Evolutionary conservation across 2,888 invertebrate species (phyloP).

Genomic region (Dasysyrphus tricinctus): DNA sequence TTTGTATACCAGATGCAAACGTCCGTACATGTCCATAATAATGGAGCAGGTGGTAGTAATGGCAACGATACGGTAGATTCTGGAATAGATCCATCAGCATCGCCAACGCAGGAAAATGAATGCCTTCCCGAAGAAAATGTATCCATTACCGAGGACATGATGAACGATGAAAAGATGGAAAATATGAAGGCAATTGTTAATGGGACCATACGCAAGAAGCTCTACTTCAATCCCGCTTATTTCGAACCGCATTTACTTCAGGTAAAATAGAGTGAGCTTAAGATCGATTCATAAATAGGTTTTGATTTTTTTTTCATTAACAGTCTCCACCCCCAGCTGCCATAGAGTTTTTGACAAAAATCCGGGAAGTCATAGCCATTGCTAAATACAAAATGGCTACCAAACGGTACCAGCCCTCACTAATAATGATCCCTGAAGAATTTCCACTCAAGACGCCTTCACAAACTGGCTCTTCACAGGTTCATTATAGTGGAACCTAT

Average conservation of each 20-base stretch:
- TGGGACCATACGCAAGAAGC: constrained; percentile 89
- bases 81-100: constrained; percentile 79
- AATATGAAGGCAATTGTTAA: constrained; percentile 86
- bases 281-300: not conserved
- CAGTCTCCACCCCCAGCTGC: constrained; percentile 96
- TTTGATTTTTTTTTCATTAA: constrained; percentile 78
- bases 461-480: constrained; percentile 84
- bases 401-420: constrained; percentile 91
- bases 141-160: constrained; percentile 91
- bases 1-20: constrained; percentile 85
- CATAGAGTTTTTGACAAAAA: constrained; percentile 93
- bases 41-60: constrained; percentile 75
- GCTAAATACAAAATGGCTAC: constrained; percentile 94
- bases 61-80: constrained; percentile 72
- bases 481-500: constrained; percentile 81
- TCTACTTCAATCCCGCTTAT: constrained; percentile 96
- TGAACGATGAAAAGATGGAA: constrained; percentile 87
- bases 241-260: constrained; percentile 93
- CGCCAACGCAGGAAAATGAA: constrained; percentile 85
- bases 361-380: constrained; percentile 94
- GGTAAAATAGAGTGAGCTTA: constrained; percentile 84
- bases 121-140: constrained; percentile 93
- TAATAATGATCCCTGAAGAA: constrained; percentile 93
- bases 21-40: constrained; percentile 88
- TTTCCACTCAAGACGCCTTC: constrained; percentile 77